Evolutionary conservation across 2,888 invertebrate species (phyloP), one percentile per base, ranked within the genome.

Genomic region (Erpobdella octoculata): DNA sequence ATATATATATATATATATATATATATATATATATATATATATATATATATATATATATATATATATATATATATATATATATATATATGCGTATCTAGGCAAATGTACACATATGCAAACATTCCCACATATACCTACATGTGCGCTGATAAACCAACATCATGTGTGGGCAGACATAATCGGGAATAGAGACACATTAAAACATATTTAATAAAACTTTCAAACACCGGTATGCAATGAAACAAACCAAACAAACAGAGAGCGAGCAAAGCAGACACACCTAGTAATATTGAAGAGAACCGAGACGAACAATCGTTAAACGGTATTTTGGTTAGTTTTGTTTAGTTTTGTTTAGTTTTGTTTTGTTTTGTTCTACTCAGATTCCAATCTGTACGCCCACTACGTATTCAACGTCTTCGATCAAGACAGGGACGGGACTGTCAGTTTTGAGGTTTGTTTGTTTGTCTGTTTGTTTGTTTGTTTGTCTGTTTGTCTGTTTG

Each of bases 321-420:
- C 35, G 9, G 35, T 64, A 36, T 58, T 21, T 21, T 6, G 9
- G 59, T 8, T 25, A n/a, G 21, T 58, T 18, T 28, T 28, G 6
- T 64, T 9, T 4, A 36, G 3, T 64, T 21, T 59, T n/a, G 12
- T 59, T n/a, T 59, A 21, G 21, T 59, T 15, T 15, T 46, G 18
- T 46, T 18, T 12, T n/a, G n/a, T n/a, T n/a, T n/a, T n/a, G n/a
- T n/a, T 46, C 18, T 33, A 87, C 87, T 74, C 88, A 96, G 92
- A 92, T 84, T 90, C 92, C 41, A 89, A 89, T 70, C 89, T 90
- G 80, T 93, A 93, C 83, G 92, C 93, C n/a, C 92, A 92, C 81
- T 91, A 89, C 82, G 92, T 93, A 70, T 93, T 93, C 87, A 91
- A 91, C 84, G 91, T 92, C 1, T 90, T 93, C 83, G 94, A 95